Percentiles rank a stretch among this genome's conserved stretches.
These are phyloP conservation scores for Heterotilapia buettikoferi DNA, from an alignment of 2,113 vertebrate genomes.

Conservation along the genomic window DNA sequence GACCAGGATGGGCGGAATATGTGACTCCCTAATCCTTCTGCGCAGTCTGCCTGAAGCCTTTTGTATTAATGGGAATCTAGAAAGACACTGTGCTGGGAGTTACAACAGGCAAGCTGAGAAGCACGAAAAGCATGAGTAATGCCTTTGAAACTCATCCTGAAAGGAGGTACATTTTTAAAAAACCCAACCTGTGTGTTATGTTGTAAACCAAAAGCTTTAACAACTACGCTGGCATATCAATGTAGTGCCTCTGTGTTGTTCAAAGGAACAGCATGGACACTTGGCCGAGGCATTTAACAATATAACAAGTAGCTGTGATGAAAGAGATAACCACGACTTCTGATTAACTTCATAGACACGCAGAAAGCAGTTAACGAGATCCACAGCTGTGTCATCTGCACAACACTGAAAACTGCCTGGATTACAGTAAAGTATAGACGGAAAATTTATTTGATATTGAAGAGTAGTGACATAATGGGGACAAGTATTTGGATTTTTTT, in stretches of 20 bases:
- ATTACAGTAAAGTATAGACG: background rate
- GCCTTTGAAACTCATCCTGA: background rate
- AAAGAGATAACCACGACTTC: background rate
- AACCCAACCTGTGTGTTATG: background rate
- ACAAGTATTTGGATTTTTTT: background rate
- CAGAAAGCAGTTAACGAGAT: background rate
- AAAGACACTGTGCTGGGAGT: background rate
- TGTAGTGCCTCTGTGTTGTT: background rate
- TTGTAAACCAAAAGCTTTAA: background rate
- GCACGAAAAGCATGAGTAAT: background rate
- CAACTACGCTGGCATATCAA: background rate
- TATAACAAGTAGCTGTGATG: background rate
- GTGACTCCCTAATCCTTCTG: background rate
- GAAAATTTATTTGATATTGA: background rate
- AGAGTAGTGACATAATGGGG: background rate
- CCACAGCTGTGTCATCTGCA: background rate
- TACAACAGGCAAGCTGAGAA: background rate
- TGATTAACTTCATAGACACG: background rate
- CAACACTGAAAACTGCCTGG: background rate
- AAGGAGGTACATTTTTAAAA: background rate
- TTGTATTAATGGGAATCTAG: background rate
- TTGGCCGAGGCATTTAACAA: background rate
- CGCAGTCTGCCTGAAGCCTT: constrained; percentile 5
- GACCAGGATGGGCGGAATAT: background rate
- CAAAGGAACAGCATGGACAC: background rate